These are phyloP conservation scores for Heliconius himera DNA, from an alignment of 1,140 invertebrate species.

Conservation along the genomic window DNA sequence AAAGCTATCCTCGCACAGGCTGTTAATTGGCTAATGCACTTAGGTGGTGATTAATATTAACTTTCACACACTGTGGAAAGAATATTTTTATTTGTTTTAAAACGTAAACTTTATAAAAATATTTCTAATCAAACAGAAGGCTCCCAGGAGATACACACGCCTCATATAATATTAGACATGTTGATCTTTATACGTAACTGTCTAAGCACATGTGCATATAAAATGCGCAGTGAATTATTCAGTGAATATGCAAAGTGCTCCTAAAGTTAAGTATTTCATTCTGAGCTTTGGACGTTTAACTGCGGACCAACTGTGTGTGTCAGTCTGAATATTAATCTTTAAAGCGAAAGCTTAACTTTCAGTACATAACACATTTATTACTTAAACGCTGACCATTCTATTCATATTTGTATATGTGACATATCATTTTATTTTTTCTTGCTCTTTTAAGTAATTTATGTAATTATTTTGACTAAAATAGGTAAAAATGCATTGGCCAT, in stretches of 20 bases:
- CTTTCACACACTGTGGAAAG: no score
- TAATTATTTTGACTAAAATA: no score
- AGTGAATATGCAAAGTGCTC: constrained; percentile 12
- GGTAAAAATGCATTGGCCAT: no score
- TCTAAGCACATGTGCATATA: constrained; percentile 15
- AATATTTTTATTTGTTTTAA: no score
- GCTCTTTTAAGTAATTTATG: no score
- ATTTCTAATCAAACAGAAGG: no score
- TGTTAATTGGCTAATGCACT: no score
- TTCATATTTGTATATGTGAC: neutral
- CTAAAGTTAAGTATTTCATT: constrained; percentile 9
- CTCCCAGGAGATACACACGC: neutral
- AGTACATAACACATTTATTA: neutral
- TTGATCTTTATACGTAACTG: constrained; percentile 1
- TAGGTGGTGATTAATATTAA: no score
- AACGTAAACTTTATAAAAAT: no score
- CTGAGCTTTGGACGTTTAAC: constrained; percentile 10
- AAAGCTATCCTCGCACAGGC: no score
- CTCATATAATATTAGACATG: neutral
- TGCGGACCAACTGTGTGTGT: neutral
- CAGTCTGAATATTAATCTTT: constrained; percentile 1
- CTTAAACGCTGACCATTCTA: neutral
- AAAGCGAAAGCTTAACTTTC: neutral
- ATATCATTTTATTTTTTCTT: no score
- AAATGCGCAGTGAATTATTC: constrained; percentile 12